Base-by-base conservation (phyloP, 2,113 vertebrate species). In the zebrafish (Danio rerio) region DNA sequence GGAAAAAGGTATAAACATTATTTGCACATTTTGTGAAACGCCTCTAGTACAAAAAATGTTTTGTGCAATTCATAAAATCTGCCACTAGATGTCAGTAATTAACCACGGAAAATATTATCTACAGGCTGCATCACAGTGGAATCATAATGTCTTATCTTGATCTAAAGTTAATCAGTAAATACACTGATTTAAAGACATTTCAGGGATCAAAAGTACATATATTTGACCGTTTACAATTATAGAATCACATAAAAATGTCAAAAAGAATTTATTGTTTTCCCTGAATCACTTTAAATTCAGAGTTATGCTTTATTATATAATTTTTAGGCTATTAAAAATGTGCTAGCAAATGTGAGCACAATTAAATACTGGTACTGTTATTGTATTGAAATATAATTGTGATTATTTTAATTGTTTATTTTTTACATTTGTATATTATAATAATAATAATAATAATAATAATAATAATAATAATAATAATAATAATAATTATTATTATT, bases 71-170 rank as follows among this genome's bases (percentile, higher is more conserved):
- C 12, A 7, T 15, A 31, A 3, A 63, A 3, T 21, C 0, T n/a
- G 12, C 80, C 84, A 81, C 79, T 7, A 85, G 80, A 85, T 71
- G 74, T 55, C 58, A 43, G 80, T 10, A 85, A 65, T 78, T 72
- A 10, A 72, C 82, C 83, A 53, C 6, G 6, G 59, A 56, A 66
- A 72, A 78, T 58, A 73, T n/a, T 43, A 20, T 7, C 45, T 11
- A 2, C 59, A 11, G 16, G n/a, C 21, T 16, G 9, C 16, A 8
- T 59, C 40, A 45, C 31, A 18, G 3, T 13, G 16, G 40, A 20
- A n/a, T 52, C 1, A 9, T 45, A 20, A 62, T 15, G 70, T 31
- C 15, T 15, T 45, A 52, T 43, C 6, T 21, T 50, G 45, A 52
- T 71, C 4, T 4, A 71, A 16, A 15, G 20, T 16, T 55, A n/a